These are phyloP conservation scores for Lamellibrachia columna DNA, from an alignment of 2,888 invertebrate species.

Conservation along the genomic window DNA sequence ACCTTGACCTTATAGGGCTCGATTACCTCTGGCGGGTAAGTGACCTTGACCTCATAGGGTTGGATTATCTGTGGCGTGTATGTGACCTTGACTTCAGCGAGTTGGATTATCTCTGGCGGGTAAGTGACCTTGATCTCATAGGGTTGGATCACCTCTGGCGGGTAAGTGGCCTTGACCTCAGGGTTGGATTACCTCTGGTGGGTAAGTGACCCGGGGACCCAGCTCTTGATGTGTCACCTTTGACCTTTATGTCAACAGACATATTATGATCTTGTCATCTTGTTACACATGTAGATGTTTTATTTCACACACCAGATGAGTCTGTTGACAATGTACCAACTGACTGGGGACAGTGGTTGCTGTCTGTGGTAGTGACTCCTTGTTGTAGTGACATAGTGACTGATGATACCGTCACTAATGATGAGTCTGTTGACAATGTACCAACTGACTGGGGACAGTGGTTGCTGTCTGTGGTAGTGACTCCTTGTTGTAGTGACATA, in stretches of 20 bases:
- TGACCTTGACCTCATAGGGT: constrained; percentile 90
- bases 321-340: not conserved
- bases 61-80: constrained; percentile 95
- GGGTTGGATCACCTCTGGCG: constrained; percentile 97
- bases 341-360: no score
- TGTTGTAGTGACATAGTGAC: no score
- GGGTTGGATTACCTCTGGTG: constrained; percentile 97
- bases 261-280: not conserved
- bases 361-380: no score
- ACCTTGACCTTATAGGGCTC: constrained; percentile 92
- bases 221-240: not conserved
- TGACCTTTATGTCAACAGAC: not conserved
- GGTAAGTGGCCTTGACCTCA: constrained; percentile 69
- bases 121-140: constrained; percentile 86
- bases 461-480: no score
- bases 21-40: constrained; percentile 94
- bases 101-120: constrained; percentile 94
- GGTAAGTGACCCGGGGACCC: constrained; percentile 68
- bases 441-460: no score
- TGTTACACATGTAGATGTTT: no score
- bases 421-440: not conserved
- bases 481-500: no score
- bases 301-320: not conserved
- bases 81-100: constrained; percentile 90
- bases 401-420: no score